phyloP scores from a whole-genome alignment of 2,797 vertebrate genomes.

The Urosaurus nigricauda region DNA sequence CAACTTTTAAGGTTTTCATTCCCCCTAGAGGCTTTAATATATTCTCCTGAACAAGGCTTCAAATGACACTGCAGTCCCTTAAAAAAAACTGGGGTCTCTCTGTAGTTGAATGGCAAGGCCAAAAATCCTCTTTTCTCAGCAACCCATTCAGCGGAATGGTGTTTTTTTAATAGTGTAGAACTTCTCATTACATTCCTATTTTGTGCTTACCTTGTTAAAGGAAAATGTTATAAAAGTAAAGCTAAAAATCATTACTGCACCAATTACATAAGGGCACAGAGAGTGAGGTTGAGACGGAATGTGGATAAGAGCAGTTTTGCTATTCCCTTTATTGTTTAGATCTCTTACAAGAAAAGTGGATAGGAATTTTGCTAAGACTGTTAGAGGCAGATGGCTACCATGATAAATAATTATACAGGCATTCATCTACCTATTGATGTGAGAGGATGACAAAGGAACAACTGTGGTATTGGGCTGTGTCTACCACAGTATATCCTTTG shows the following conservation, averaged over 20 bases:
- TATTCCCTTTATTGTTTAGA: neutral
- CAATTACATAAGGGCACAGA: neutral
- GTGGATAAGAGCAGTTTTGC: neutral
- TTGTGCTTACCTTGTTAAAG: constrained; percentile 24
- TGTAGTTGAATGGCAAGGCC: neutral
- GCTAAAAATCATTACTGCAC: neutral
- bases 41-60: neutral
- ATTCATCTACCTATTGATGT: neutral
- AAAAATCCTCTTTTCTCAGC: neutral
- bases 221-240: neutral
- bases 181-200: neutral
- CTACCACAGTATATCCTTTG: neutral
- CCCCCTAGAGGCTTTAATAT: neutral
- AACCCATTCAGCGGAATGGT: neutral
- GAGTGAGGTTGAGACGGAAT: neutral
- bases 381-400: neutral
- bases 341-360: neutral
- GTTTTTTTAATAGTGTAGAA: neutral
- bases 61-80: neutral
- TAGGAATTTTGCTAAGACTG: neutral
- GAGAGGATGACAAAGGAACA: neutral
- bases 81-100: neutral
- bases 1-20: constrained; percentile 18
- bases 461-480: neutral
- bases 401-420: neutral